Percentiles rank a stretch among this genome's conserved stretches.
These are phyloP conservation scores for Bombus sylvicola DNA, from an alignment of 1,140 invertebrate species.

Conservation along the genomic window DNA sequence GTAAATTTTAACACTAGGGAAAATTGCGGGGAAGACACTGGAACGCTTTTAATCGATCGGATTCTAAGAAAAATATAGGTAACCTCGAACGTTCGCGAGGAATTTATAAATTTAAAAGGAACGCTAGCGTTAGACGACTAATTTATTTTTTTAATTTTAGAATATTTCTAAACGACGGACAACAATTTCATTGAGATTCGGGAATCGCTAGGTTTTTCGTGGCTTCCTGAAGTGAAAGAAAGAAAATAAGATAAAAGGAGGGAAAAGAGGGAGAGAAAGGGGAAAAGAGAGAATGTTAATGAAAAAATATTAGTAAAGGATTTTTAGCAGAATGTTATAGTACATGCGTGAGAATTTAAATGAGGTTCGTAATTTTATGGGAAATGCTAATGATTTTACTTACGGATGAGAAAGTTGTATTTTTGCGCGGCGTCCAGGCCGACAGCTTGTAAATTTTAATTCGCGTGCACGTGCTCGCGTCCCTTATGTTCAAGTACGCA, in stretches of 20 bases:
- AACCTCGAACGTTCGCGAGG: background rate
- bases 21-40: background rate
- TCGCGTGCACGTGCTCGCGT: constrained; percentile 3
- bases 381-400: constrained; percentile 42
- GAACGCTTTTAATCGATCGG: constrained; percentile 8
- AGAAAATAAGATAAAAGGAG: no score
- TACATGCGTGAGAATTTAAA: constrained; percentile 17
- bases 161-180: background rate
- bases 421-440: background rate
- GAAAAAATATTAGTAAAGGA: background rate
- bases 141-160: background rate
- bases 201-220: background rate
- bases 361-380: constrained; percentile 14
- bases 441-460: constrained; percentile 48
- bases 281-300: background rate
- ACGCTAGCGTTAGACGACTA: background rate
- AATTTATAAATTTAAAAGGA: constrained; percentile 7
- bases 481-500: constrained; percentile 16
- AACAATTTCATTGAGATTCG: background rate
- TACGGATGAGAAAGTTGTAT: constrained; percentile 15
- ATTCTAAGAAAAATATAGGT: background rate
- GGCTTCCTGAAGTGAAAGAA: background rate
- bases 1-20: background rate
- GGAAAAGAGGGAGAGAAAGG: no score
- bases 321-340: background rate